Evolutionary conservation across 1,140 invertebrate species (phyloP).

Genomic region (Macrocentrus cingulum): DNA sequence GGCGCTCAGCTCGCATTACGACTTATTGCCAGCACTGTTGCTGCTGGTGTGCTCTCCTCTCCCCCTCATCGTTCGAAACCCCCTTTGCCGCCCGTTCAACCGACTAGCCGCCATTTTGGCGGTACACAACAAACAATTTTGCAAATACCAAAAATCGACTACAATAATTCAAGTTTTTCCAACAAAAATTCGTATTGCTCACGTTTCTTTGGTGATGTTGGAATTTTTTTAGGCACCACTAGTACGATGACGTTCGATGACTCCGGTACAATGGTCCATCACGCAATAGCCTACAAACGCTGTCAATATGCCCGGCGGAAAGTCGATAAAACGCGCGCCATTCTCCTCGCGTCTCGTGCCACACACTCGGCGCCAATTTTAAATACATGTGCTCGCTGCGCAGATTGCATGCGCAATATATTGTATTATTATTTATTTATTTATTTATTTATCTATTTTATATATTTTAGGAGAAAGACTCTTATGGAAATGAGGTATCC

Average conservation of each 20-base stretch:
- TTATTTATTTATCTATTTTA: no score
- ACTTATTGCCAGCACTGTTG: constrained; percentile 39
- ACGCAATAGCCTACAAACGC: neutral
- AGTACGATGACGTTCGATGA: neutral
- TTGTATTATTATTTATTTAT: neutral
- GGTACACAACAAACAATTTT: constrained; percentile 19
- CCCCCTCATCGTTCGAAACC: constrained; percentile 14
- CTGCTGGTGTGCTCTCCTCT: no score
- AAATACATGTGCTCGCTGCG: neutral
- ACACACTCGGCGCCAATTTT: no score
- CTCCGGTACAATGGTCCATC: neutral
- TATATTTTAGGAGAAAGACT: constrained; percentile 86
- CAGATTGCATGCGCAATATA: neutral
- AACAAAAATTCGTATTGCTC: no score
- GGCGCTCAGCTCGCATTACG: constrained; percentile 26
- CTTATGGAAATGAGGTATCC: constrained; percentile 95
- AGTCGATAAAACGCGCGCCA: constrained; percentile 22
- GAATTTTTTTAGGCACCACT: no score
- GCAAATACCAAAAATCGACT: neutral
- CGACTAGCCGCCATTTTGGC: constrained; percentile 7
- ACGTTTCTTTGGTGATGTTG: no score
- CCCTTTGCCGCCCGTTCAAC: constrained; percentile 8
- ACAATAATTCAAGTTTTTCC: no score
- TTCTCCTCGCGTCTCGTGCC: neutral
- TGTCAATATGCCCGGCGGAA: neutral